A percentile compares a stretch with the other conserved stretches of the same genome.
phyloP scores from a whole-genome alignment of 2,797 vertebrate species.

The Crenuchus spilurus region DNA sequence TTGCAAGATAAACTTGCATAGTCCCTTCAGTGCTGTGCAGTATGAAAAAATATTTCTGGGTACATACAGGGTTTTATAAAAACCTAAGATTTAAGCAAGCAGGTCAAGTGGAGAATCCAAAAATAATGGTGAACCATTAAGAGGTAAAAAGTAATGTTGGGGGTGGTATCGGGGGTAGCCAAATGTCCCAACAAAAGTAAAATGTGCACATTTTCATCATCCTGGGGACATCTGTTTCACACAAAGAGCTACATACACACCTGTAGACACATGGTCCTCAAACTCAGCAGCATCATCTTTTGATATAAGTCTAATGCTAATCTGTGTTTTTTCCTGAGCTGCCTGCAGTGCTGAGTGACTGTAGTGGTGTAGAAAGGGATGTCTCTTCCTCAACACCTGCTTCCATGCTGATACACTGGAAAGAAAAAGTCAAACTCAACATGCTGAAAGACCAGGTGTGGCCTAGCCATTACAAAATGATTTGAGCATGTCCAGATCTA shows the following conservation, averaged over 20 bases:
- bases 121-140: no score
- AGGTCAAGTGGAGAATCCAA: no score
- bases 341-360: neutral
- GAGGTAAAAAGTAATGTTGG: no score
- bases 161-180: no score
- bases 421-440: constrained; percentile 22
- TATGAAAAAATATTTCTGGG: no score
- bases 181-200: no score
- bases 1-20: no score
- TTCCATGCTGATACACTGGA: constrained; percentile 42
- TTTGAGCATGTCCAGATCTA: neutral
- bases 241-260: neutral
- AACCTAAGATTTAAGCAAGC: no score
- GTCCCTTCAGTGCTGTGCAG: no score
- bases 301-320: constrained; percentile 20
- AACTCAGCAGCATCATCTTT: neutral
- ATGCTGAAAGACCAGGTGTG: constrained; percentile 23
- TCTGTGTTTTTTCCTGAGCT: constrained; percentile 20
- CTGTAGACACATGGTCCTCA: neutral
- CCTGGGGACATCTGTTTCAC: neutral
- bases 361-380: constrained; percentile 29
- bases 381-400: constrained; percentile 16
- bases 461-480: neutral
- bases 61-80: no score
- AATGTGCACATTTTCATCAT: neutral